These are phyloP conservation scores for Brachionus manjavacas DNA, from an alignment of 1,140 invertebrate genomes.

Conservation along the genomic window DNA sequence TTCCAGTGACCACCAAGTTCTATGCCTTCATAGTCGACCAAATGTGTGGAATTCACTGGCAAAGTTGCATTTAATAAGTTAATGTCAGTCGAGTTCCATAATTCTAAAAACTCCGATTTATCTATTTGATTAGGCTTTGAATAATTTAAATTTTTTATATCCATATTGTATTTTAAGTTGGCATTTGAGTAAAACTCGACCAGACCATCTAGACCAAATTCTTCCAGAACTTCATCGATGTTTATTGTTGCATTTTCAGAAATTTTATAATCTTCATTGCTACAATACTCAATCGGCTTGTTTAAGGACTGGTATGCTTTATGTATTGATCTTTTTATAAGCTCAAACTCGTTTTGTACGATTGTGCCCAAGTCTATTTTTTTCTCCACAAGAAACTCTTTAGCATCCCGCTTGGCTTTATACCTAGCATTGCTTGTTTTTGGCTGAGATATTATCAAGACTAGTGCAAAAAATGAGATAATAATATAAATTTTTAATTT, in stretches of 20 bases:
- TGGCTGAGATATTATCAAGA: not conserved
- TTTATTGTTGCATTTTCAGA: not conserved
- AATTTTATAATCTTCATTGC: not conserved
- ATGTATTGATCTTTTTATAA: not conserved
- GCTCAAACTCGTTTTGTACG: not conserved
- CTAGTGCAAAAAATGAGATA: not conserved
- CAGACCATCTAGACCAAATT: not conserved
- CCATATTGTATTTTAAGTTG: not conserved
- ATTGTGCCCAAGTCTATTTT: not conserved
- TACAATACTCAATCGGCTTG: not conserved
- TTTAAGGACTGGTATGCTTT: not conserved
- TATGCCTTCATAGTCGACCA: not conserved
- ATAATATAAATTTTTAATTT: not conserved
- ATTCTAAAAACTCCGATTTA: not conserved
- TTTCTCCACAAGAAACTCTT: not conserved
- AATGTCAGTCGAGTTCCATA: conserved; percentile 10
- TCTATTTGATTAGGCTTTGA: not conserved
- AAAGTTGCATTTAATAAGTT: not conserved
- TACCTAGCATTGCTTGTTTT: not conserved
- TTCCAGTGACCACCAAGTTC: conserved; percentile 45
- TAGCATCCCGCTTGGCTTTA: not conserved
- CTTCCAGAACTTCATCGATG: not conserved
- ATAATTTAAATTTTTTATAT: conserved; percentile 1
- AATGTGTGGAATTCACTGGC: not conserved
- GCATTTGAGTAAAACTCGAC: conserved; percentile 13